Evolutionary conservation across 2,797 vertebrate genomes (phyloP), one percentile per base, ranked within the genome.

Genomic region (Megalops cyprinoides): DNA sequence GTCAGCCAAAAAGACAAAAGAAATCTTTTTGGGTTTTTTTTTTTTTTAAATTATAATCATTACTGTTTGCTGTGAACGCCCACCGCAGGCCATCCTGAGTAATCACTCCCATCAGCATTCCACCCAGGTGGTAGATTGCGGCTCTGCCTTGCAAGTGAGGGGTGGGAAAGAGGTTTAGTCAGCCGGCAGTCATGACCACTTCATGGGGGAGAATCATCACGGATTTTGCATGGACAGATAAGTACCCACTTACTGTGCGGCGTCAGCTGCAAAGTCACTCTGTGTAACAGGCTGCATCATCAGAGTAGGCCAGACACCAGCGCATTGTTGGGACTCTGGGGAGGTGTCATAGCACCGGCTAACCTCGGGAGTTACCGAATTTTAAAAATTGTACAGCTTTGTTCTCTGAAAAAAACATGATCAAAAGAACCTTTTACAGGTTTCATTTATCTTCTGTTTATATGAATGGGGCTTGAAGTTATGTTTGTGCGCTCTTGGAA

Each of bases 221-320:
- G 86, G 87, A 87, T 89, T 90, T 88, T 83, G 83, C 79, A 86
- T 80, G 74, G 78, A 80, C 82, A 84, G 90, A 90, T 89, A 88
- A 89, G 85, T 81, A 82, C 82, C 79, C 75, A 74, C 85, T 85
- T 79, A 81, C 75, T 83, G 67, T 82, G 80, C 79, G 4, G 74
- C 76, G 65, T 42, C 48, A 79, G 81, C 81, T 85, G 88, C 88
- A 85, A 83, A 80, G 82, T 82, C 15, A n/a, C 83, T 73, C 49
- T 34, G 8, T 49, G 76, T 9, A n/a, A 34, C 23, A 18, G 58
- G 28, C 65, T 56, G 79, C 60, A 58, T 46, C 71, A 34, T 34
- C 53, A 46, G 51, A 62, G 10, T 25, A 23, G 12, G 78, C 56
- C 10, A 23, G 74, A 75, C 15, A 76, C 34, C 14, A 81, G 37